These are phyloP conservation scores for Maccullochella peelii DNA, from an alignment of 2,113 vertebrate species.

Conservation along the genomic window DNA sequence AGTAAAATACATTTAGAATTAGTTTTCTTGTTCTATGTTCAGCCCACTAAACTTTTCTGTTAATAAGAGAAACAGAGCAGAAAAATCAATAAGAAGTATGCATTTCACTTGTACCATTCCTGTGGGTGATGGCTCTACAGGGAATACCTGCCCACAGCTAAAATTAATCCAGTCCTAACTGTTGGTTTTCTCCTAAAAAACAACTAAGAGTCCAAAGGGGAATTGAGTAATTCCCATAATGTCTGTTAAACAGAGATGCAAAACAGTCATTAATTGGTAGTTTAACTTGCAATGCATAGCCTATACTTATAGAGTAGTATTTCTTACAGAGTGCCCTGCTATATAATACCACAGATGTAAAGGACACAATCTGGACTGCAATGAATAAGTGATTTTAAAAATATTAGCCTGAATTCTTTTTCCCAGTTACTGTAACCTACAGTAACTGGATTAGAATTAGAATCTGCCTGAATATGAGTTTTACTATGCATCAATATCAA, in stretches of 20 bases:
- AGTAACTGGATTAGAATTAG: not conserved
- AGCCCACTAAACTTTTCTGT: not conserved
- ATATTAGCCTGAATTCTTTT: no score
- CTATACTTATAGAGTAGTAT: not conserved
- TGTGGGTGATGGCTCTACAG: not conserved
- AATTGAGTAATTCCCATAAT: no score
- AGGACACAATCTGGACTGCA: not conserved
- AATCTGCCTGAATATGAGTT: not conserved
- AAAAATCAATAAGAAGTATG: not conserved
- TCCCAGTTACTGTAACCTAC: no score
- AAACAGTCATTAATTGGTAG: not conserved
- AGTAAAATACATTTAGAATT: not conserved
- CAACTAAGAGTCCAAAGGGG: not conserved
- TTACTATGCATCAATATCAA: not conserved
- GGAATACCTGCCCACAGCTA: slow-evolving; percentile 4
- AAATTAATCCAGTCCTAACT: slow-evolving; percentile 1
- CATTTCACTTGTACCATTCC: slow-evolving; percentile 3
- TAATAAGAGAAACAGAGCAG: not conserved
- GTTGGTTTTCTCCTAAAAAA: not conserved
- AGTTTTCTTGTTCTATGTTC: not conserved
- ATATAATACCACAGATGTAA: not conserved
- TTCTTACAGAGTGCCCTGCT: not conserved
- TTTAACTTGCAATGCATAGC: not conserved
- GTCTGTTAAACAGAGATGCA: not conserved
- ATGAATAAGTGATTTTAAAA: not conserved